phyloP scores from a whole-genome alignment of 2,797 vertebrate genomes.

The Pseudocheirus occidentalis region DNA sequence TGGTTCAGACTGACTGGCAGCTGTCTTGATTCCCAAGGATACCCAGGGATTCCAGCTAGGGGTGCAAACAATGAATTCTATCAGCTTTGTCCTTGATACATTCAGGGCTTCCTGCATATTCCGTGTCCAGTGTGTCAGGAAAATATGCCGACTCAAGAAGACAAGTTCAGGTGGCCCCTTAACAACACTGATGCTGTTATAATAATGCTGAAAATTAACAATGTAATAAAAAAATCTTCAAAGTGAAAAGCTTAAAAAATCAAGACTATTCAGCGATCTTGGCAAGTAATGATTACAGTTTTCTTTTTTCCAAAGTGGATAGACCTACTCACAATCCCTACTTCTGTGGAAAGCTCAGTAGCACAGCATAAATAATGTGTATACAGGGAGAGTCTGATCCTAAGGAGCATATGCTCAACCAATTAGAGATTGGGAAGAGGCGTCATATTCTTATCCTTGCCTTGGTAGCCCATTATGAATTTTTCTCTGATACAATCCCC shows the following conservation, averaged over 20 bases:
- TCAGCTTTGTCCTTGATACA: not conserved
- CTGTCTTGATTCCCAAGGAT: not conserved
- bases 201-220: not conserved
- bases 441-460: no score
- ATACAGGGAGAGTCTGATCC: not conserved
- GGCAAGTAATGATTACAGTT: not conserved
- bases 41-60: not conserved
- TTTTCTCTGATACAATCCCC: not conserved
- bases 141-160: no score
- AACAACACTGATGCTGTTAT: not conserved
- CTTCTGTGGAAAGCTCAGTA: conserved; percentile 18
- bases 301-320: conserved; percentile 12
- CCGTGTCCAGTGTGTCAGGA: no score
- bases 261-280: no score
- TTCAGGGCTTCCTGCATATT: not conserved
- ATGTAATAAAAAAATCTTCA: not conserved
- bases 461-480: not conserved
- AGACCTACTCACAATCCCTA: conserved; percentile 7
- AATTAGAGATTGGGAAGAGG: not conserved
- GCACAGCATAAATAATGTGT: conserved; percentile 39
- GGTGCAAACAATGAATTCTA: not conserved
- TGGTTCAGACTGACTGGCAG: not conserved
- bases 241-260: no score
- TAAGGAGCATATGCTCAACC: not conserved
- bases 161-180: no score